These are phyloP conservation scores for Chloropsis hardwickii DNA, from an alignment of 2,113 vertebrate species.

Conservation along the genomic window DNA sequence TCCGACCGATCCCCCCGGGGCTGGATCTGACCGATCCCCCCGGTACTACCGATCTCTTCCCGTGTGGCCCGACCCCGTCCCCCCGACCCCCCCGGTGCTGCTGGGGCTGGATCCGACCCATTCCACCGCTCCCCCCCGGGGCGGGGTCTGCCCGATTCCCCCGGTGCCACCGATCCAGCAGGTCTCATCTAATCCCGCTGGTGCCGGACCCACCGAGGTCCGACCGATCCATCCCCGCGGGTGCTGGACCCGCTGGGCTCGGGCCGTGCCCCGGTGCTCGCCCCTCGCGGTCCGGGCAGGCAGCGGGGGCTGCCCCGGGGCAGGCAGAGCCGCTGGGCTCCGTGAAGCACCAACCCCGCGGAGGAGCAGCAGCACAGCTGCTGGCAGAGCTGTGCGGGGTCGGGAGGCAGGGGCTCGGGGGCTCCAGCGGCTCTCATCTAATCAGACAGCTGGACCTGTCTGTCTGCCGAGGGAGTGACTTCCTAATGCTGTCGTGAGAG, in stretches of 20 bases:
- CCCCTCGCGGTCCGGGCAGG: too few species aligned
- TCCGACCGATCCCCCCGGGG: too few species aligned
- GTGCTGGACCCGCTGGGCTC: background rate
- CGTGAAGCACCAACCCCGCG: background rate
- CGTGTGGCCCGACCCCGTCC: too few species aligned
- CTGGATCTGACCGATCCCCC: fast-evolving
- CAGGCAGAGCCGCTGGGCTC: background rate
- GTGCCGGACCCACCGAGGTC: background rate
- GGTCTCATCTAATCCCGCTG: too few species aligned
- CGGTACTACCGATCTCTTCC: fast-evolving
- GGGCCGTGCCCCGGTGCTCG: background rate
- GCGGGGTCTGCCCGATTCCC: background rate
- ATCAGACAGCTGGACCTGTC: background rate
- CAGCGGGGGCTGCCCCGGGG: background rate
- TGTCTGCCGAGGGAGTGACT: background rate
- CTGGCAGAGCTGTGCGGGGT: background rate
- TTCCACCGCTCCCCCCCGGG: background rate
- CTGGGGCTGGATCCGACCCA: background rate
- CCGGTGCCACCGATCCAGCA: background rate
- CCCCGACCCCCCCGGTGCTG: background rate
- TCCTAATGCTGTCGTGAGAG: background rate
- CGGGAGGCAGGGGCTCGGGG: background rate
- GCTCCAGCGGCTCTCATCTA: background rate
- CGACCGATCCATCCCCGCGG: background rate
- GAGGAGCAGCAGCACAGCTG: background rate